Percentiles rank a stretch among this genome's conserved stretches.
These are phyloP conservation scores for Neoaliturus tenellus DNA, from an alignment of 2,888 invertebrate species.

Conservation along the genomic window DNA sequence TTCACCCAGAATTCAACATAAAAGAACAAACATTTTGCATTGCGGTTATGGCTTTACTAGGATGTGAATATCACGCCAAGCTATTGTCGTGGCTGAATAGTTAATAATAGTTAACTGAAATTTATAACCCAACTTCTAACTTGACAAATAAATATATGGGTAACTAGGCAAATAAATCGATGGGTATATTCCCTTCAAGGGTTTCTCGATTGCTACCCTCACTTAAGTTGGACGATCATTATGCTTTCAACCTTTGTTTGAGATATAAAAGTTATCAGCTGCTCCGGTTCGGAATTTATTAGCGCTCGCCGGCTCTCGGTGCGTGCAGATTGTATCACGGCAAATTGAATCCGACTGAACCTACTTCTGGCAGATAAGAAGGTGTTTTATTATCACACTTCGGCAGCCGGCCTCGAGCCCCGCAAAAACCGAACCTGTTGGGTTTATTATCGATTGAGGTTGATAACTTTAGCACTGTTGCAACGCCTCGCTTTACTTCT, in stretches of 20 bases:
- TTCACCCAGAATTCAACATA: no score
- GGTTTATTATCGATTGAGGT: neutral
- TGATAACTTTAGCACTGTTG: neutral
- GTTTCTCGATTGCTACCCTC: no score
- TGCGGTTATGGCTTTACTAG: no score
- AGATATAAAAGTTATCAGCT: neutral
- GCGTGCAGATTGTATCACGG: neutral
- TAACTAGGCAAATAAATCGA: no score
- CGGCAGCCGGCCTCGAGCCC: neutral
- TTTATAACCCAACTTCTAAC: no score
- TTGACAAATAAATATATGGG: no score
- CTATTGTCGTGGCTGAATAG: no score
- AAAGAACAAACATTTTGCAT: no score
- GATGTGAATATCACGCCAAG: no score
- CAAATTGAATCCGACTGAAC: constrained; percentile 19
- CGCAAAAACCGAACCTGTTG: neutral
- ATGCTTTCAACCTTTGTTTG: neutral
- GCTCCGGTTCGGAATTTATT: neutral
- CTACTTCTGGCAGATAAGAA: neutral
- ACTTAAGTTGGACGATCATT: no score
- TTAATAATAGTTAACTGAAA: no score
- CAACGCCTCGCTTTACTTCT: neutral
- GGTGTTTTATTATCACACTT: constrained; percentile 30
- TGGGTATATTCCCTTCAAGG: no score
- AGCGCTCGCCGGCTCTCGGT: neutral